Conservation (phyloP, 2,888 invertebrate species). For the Spatulosminthurus flaviceps region DNA sequence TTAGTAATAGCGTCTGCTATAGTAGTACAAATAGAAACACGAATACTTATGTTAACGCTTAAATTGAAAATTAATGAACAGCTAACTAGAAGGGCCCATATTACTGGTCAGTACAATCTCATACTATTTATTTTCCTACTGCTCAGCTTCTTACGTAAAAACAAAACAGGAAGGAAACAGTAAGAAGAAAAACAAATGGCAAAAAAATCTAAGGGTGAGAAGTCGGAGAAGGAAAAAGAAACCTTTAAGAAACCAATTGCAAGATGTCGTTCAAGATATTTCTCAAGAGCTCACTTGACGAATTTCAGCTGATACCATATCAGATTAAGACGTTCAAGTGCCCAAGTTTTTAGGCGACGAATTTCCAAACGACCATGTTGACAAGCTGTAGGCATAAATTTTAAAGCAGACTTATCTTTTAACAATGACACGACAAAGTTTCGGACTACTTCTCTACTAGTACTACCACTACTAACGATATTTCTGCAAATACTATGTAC, state of each 20-base stretch:
- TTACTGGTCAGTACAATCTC: not conserved
- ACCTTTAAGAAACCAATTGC: conserved; percentile 14
- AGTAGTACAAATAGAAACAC: too few relatives aligned
- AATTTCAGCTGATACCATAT: conserved; percentile 4
- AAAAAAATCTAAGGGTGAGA: too few relatives aligned
- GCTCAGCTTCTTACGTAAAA: too few relatives aligned
- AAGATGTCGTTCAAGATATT: conserved; percentile 14
- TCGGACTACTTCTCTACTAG: too few relatives aligned
- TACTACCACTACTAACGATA: too few relatives aligned
- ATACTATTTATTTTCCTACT: too few relatives aligned
- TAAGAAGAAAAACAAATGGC: not conserved
- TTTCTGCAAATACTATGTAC: too few relatives aligned
- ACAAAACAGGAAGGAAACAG: not conserved
- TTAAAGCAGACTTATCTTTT: conserved; percentile 12
- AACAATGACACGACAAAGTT: conserved; percentile 5
- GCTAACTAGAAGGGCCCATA: not conserved
- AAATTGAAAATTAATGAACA: not conserved
- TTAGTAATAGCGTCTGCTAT: too few relatives aligned
- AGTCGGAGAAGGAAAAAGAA: not conserved
- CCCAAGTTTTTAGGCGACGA: conserved; percentile 10
- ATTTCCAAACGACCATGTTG: conserved; percentile 18
- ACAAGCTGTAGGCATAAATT: conserved; percentile 18
- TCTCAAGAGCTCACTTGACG: conserved; percentile 14
- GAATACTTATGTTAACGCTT: too few relatives aligned
- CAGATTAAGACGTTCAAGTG: conserved; percentile 8